phyloP scores from a whole-genome alignment of 2,113 vertebrate genomes.

The Talpa occidentalis region DNA sequence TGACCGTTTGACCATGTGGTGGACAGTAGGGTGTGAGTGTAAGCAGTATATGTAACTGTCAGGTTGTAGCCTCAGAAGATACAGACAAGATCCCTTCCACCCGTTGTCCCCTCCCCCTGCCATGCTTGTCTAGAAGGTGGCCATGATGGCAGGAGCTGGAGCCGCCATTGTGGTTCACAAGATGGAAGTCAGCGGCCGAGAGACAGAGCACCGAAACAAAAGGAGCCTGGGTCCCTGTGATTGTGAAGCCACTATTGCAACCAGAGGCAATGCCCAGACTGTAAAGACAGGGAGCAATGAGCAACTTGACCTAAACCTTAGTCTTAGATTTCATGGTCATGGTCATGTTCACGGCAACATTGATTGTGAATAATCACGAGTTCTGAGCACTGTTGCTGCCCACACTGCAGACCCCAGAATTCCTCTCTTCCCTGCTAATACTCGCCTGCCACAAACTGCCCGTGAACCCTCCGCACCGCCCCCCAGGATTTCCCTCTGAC shows the following conservation, averaged over 20 bases:
- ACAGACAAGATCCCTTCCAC: neutral
- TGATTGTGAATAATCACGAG: neutral
- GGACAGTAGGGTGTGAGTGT: neutral
- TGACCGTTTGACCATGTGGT: neutral
- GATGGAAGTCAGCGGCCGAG: neutral
- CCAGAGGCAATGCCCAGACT: neutral
- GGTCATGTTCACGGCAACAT: rapidly evolving
- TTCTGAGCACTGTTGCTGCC: neutral
- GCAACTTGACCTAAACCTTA: neutral
- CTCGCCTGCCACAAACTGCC: neutral
- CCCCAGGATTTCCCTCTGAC: neutral
- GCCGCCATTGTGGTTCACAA: neutral
- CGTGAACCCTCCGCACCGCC: rapidly evolving
- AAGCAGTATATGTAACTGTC: neutral
- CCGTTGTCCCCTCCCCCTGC: rapidly evolving
- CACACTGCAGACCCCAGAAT: neutral
- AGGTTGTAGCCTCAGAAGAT: neutral
- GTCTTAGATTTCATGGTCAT: neutral
- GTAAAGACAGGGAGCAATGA: neutral
- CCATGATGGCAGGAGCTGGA: neutral
- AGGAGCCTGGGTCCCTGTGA: neutral
- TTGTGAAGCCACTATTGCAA: neutral
- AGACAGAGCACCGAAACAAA: neutral
- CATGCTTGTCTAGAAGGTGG: neutral
- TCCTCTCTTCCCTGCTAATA: too few species aligned